Evolutionary conservation across 1,140 invertebrate genomes (phyloP).

Genomic region (honey bee (Apis mellifera)): Amel_HAv3.1 CM009938.2:10790501-10791000

Average conservation of each 20-base stretch:
- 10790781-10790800: too few species aligned
- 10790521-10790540: slow-evolving; percentile 57
- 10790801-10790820: too few species aligned
- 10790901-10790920: too few species aligned
- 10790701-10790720: neutral
- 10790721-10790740: neutral
- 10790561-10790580: slow-evolving; percentile 61
- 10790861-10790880: too few species aligned
- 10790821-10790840: too few species aligned
- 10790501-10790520: slow-evolving; percentile 54
- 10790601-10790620: slow-evolving; percentile 55
- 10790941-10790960: too few species aligned
- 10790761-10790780: neutral
- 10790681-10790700: neutral
- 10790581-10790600: slow-evolving; percentile 25
- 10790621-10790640: slow-evolving; percentile 35
- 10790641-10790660: slow-evolving; percentile 57
- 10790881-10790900: too few species aligned
- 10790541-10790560: slow-evolving; percentile 59
- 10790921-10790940: too few species aligned
- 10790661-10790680: slow-evolving; percentile 34
- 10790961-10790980: too few species aligned
- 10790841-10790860: too few species aligned
- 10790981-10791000: too few species aligned
- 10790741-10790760: neutral